A percentile compares a stretch with the other conserved stretches of the same genome.
Conservation (phyloP, 30 jellyfish, hydroid and myxozoan species). For the Euphysa ruthae region DNA sequence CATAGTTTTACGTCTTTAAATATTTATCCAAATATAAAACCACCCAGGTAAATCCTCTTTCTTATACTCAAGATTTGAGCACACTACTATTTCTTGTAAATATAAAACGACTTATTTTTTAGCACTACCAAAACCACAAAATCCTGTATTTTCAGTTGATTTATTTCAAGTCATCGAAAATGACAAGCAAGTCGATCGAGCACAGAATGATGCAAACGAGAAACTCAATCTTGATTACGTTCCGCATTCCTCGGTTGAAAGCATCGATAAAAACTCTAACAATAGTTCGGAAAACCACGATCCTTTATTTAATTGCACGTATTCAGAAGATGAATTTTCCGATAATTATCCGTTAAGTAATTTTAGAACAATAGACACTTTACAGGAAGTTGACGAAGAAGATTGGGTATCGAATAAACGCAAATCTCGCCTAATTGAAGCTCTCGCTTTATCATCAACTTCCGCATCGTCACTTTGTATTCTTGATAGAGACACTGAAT, state of each 20-base stretch:
- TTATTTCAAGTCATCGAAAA: constrained; percentile 82
- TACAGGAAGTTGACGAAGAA: constrained; percentile 42
- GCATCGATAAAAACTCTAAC: neutral
- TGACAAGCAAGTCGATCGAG: constrained; percentile 58
- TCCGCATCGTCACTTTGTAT: constrained; percentile 91
- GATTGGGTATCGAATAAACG: constrained; percentile 29
- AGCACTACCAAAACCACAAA: constrained; percentile 18
- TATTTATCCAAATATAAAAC: too few relatives aligned
- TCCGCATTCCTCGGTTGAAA: neutral
- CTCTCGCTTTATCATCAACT: constrained; percentile 79
- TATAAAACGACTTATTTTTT: too few relatives aligned
- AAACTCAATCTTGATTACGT: constrained; percentile 5
- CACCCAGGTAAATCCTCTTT: too few relatives aligned
- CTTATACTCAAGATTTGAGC: too few relatives aligned
- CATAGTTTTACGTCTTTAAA: too few relatives aligned
- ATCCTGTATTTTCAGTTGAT: constrained; percentile 60
- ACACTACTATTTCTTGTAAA: too few relatives aligned
- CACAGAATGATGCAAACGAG: constrained; percentile 22
- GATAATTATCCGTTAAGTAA: constrained; percentile 3
- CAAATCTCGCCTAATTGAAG: constrained; percentile 76
- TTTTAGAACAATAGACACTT: constrained; percentile 24
- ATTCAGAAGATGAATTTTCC: neutral
- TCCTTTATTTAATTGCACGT: neutral
- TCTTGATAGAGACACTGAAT: constrained; percentile 66
- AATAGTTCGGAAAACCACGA: neutral